phyloP scores from a whole-genome alignment of 2,113 vertebrate genomes.

The Pluvianellus socialis region DNA sequence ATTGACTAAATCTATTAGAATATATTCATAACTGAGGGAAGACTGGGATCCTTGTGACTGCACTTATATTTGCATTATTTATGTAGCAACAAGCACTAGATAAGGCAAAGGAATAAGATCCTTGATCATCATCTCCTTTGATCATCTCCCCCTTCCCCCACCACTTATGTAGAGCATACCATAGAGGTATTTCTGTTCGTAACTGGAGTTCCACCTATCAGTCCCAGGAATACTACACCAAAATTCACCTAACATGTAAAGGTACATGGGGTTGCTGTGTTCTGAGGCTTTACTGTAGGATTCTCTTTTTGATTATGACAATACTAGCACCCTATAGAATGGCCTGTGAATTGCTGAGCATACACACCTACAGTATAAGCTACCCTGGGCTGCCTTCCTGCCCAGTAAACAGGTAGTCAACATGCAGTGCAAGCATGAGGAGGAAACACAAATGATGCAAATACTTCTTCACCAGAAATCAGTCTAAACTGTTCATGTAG shows the following conservation, averaged over 20 bases:
- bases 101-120: slow-evolving; percentile 47
- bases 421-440: rapidly evolving
- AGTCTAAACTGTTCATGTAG: neutral
- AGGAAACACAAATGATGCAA: neutral
- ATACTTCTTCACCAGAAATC: neutral
- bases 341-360: neutral
- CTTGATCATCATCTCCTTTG: slow-evolving; percentile 55
- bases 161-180: neutral
- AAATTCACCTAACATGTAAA: neutral
- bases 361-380: rapidly evolving
- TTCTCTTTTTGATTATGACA: neutral
- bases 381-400: neutral
- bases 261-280: rapidly evolving
- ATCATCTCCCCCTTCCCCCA: slow-evolving; percentile 15
- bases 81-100: slow-evolving; percentile 52
- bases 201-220: neutral
- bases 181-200: neutral
- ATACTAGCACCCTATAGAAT: rapidly evolving
- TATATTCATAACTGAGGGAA: slow-evolving; percentile 34
- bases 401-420: too few relatives aligned
- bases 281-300: neutral
- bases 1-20: slow-evolving; percentile 35
- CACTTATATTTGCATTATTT: slow-evolving; percentile 56
- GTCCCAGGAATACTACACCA: neutral
- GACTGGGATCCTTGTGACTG: slow-evolving; percentile 37